These are phyloP conservation scores for Oriolus oriolus DNA, from an alignment of 2,113 vertebrate species.

Conservation along the genomic window DNA sequence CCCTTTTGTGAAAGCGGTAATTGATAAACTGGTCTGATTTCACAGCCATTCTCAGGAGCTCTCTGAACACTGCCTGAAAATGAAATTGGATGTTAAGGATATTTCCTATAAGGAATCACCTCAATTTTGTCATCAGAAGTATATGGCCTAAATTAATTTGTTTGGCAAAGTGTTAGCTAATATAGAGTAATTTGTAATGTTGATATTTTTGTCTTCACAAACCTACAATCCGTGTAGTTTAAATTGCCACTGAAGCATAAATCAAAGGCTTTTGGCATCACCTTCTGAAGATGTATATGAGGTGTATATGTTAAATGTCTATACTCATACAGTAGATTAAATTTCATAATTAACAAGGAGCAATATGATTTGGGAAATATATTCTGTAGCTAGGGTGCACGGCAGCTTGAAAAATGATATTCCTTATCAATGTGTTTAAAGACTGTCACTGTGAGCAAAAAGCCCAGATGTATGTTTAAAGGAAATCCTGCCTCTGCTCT, in stretches of 20 bases:
- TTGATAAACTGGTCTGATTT: not conserved
- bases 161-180: not conserved
- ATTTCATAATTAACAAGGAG: not conserved
- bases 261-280: not conserved
- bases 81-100: not conserved
- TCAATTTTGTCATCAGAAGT: not conserved
- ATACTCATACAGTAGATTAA: not conserved
- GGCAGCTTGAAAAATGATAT: not conserved
- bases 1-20: not conserved
- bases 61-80: not conserved
- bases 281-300: not conserved
- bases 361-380: not conserved
- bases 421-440: not conserved
- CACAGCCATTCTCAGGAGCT: not conserved
- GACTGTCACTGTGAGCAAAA: not conserved
- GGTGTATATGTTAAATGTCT: not conserved
- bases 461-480: not conserved
- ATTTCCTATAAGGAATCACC: not conserved
- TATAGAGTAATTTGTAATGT: not conserved
- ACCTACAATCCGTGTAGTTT: not conserved
- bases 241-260: not conserved
- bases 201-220: not conserved
- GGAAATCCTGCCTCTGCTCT: not conserved
- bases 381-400: not conserved
- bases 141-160: not conserved